Evolutionary conservation across 2,113 vertebrate species (phyloP), one percentile per base, ranked within the genome.

Genomic region (Grus americana): DNA sequence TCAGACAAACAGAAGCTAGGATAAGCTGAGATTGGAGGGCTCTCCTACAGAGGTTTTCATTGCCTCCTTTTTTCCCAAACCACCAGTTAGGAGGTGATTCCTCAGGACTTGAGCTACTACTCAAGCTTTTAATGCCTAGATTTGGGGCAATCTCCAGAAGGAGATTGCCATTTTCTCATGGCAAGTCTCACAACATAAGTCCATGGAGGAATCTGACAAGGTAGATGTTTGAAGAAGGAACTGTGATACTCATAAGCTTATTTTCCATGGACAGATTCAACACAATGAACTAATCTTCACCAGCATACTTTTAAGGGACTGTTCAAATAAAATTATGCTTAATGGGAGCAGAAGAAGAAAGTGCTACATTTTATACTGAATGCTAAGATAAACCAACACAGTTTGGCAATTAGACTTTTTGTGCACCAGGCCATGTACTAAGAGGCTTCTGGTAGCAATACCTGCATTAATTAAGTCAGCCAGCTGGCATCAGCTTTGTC

Each of bases 401-500:
- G 19, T 65, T 91, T 73, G 86, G 26, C 50, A 50, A 22, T 59
- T 50, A 70, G 52, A 79, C 40, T 75, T 90, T 88, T 72, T 91
- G 52, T 58, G 72, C 49, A 58, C 49, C 70, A 68, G 75, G 57
- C 55, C 75, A 55, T 2, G 22, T 79, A 74, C 38, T 46, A 59
- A 83, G 40, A 87, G 67, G 65, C 72, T 93, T 93, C 85, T 90
- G 70, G 66, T 5, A 89, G 73, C 57, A 87, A 58, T 82, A 76
- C 55, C 67, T 76, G 57, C 61, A 90, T 76, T 73, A 82, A 71
- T 50, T 34, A 86, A 95, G 61, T 90, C 86, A 93, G 79, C 29
- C 71, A 74, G 36, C 66, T 78, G 81, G 62, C 75, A 90, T 62
- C 59, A 80, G 91, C 79, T 92, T 88, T 76, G 74, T 95, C 81